These are phyloP conservation scores for Mellilla xanthometata DNA, from an alignment of 2,888 invertebrate species.

Conservation along the genomic window DNA sequence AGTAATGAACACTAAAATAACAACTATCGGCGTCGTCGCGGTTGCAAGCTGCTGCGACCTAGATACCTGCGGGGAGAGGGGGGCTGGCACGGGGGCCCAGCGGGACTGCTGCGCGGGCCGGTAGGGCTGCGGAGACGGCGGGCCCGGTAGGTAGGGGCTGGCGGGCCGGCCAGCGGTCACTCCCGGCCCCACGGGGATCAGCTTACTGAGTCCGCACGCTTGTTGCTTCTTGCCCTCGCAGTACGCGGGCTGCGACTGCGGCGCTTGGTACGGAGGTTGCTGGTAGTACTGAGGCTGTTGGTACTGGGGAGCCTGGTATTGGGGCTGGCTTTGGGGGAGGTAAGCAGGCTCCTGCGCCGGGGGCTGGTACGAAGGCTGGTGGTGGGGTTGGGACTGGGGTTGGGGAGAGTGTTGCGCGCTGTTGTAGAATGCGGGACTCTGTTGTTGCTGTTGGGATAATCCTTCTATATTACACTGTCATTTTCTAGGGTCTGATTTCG, in stretches of 20 bases:
- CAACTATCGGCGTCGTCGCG: constrained; percentile 32
- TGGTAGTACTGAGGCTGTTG: constrained; percentile 35
- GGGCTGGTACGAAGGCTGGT: constrained; percentile 23
- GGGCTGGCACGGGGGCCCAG: constrained; percentile 77
- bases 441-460: constrained; percentile 74
- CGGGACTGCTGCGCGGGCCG: constrained; percentile 66
- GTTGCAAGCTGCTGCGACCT: constrained; percentile 38
- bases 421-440: constrained; percentile 73
- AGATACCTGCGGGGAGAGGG: constrained; percentile 75
- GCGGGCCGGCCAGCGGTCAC: constrained; percentile 46
- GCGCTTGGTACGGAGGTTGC: constrained; percentile 31
- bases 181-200: constrained; percentile 72
- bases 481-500: constrained; percentile 11
- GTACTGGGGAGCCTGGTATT: constrained; percentile 26
- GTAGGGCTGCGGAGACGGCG: constrained; percentile 64
- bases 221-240: constrained; percentile 69
- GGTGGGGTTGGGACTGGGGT: constrained; percentile 41
- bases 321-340: constrained; percentile 34
- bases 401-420: constrained; percentile 72
- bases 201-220: constrained; percentile 70
- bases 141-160: constrained; percentile 57
- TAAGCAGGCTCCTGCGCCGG: constrained; percentile 32
- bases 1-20: constrained; percentile 38
- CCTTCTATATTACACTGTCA: constrained; percentile 43
- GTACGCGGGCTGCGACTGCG: constrained; percentile 52